These are phyloP conservation scores for Anaspis maculata DNA, from an alignment of 2,888 invertebrate species.

Conservation along the genomic window DNA sequence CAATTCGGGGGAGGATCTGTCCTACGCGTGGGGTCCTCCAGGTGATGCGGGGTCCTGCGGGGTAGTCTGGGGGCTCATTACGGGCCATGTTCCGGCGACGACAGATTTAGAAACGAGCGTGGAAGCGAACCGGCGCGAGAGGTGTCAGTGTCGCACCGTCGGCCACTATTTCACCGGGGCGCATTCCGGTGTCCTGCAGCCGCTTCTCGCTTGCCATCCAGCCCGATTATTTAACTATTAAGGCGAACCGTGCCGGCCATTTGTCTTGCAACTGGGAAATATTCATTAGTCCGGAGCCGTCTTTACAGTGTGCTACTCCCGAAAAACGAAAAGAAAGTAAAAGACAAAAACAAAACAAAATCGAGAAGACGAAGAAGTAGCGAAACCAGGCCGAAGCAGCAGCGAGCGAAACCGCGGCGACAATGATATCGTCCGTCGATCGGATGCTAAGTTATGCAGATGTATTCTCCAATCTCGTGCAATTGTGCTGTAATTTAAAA, in stretches of 20 bases:
- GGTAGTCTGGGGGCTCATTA: constrained; percentile 28
- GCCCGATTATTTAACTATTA: constrained; percentile 7
- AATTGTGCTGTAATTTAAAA: constrained; percentile 43
- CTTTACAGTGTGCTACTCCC: no score
- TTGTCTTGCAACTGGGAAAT: constrained; percentile 32
- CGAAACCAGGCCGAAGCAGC: no score
- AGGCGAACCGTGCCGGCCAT: constrained; percentile 17
- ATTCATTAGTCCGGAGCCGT: constrained; percentile 29
- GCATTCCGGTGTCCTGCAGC: constrained; percentile 9
- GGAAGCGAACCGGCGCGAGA: constrained; percentile 12
- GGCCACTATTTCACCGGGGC: constrained; percentile 22
- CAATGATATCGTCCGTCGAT: constrained; percentile 38
- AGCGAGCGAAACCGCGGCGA: constrained; percentile 23
- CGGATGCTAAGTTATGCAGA: constrained; percentile 40
- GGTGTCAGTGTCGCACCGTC: constrained; percentile 20
- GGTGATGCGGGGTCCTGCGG: no score
- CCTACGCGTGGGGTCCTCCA: constrained; percentile 19
- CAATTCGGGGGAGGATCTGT: constrained; percentile 23
- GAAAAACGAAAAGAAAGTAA: no score
- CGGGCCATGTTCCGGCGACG: constrained; percentile 30
- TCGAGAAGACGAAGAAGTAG: no score
- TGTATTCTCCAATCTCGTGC: constrained; percentile 42
- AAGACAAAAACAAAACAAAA: no score
- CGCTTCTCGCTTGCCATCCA: constrained; percentile 1
- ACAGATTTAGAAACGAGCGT: constrained; percentile 36